Evolutionary conservation across 1,140 invertebrate species (phyloP).

Genomic region (Rhagoletis zephyria): DNA sequence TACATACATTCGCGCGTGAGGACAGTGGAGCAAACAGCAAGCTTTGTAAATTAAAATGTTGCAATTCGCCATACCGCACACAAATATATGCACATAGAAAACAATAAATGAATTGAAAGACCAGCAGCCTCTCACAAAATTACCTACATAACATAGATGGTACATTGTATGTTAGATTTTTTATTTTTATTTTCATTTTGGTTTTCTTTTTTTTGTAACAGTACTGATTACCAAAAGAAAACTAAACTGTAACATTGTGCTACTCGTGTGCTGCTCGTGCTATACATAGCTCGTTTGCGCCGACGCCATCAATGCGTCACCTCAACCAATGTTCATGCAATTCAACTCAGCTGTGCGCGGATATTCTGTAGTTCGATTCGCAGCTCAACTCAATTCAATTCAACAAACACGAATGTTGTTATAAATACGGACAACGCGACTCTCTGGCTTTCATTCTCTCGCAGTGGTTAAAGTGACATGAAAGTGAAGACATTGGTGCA

Average conservation of each 20-base stretch:
- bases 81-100: too few relatives aligned
- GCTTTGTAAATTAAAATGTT: too few relatives aligned
- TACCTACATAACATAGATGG: not conserved
- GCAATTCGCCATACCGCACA: too few relatives aligned
- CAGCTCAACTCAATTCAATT: not conserved
- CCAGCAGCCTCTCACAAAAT: not conserved
- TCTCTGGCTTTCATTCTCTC: conserved; percentile 71
- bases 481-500: conserved; percentile 73
- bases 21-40: too few relatives aligned
- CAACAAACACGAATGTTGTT: conserved; percentile 44
- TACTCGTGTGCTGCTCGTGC: not conserved
- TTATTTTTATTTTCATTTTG: not conserved
- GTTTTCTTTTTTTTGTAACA: not conserved
- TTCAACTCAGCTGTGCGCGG: conserved; percentile 13
- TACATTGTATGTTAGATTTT: not conserved
- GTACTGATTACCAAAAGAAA: not conserved
- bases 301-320: not conserved
- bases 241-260: not conserved
- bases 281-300: not conserved
- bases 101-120: not conserved
- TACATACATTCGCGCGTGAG: too few relatives aligned
- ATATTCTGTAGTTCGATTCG: not conserved
- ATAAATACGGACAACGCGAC: conserved; percentile 67
- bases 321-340: not conserved
- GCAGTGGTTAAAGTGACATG: conserved; percentile 74